Evolutionary conservation across 2,113 vertebrate genomes (phyloP), one percentile per base, ranked within the genome.

Genomic region (Lophochroa leadbeateri): DNA sequence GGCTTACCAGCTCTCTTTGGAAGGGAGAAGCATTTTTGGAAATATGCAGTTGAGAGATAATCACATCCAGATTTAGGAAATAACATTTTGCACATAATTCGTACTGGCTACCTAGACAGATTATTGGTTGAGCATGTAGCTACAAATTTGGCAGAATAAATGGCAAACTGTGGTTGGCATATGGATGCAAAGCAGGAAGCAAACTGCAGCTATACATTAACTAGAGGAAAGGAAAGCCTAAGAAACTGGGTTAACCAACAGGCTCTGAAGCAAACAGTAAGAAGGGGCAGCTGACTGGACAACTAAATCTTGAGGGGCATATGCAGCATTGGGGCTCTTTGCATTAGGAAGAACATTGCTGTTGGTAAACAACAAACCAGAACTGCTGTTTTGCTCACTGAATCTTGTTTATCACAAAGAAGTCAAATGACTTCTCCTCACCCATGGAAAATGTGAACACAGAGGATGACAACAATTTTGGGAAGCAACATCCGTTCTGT

Each of bases 361-460:
- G 65, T 46, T 92, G 81, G 85, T 90, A 92, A 97, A 68, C 86
- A 91, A 87, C 15, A 80, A 90, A 39, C 28, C 68, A 65, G 44
- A 75, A 13, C 49, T 65, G 60, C 77, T 90, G 14, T 35, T 68
- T 52, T 90, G 29, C 86, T 91, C 52, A 27, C 52, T 24, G 53
- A 95, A 39, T 69, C 55, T 65, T 94, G 83, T 97, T 96, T 97
- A 88, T 74, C 80, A 84, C 76, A 82, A 57, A 96, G 77, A 82
- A 94, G 94, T 97, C 96, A 97, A 95, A 71, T 97, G 97, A 96
- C 88, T 94, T 92, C 89, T 96, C 86, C 86, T 96, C 90, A 91
- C 61, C 52, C 57, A 90, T 65, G 96, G 95, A 98, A 98, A 98
- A 96, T 95, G 49, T 92, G 94, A 94, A 85, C 52, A 72, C 70